These are phyloP conservation scores for Eueremaeus valkanovi DNA, from an alignment of 2,888 invertebrate genomes.

Conservation along the genomic window DNA sequence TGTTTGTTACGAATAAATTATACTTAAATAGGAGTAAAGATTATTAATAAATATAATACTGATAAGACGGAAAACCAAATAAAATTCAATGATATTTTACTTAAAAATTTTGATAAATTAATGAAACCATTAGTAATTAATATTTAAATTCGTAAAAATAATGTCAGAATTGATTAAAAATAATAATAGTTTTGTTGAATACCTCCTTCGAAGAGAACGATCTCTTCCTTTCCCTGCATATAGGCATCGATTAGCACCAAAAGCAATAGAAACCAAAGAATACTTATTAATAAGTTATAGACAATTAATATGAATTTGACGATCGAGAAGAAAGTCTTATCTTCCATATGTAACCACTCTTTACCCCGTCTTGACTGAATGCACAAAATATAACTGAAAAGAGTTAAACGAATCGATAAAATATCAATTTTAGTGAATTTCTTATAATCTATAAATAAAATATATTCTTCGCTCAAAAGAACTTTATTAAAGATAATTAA, in stretches of 20 bases:
- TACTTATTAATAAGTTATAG: not conserved
- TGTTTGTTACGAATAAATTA: no score
- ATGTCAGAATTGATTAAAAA: not conserved
- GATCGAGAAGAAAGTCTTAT: slow-evolving; percentile 7
- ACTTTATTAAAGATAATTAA: not conserved
- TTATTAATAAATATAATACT: no score
- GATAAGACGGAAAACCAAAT: no score
- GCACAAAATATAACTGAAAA: no score
- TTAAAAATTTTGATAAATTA: not conserved
- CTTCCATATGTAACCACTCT: not conserved
- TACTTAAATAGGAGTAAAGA: no score
- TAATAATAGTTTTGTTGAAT: not conserved
- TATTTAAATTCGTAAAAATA: not conserved
- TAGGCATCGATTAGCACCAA: not conserved
- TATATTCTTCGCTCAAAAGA: no score
- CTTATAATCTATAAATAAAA: no score
- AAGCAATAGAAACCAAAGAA: not conserved
- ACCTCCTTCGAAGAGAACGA: slow-evolving; percentile 4
- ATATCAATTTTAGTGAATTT: not conserved
- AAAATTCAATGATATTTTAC: no score
- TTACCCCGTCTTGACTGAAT: no score
- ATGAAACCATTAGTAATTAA: not conserved
- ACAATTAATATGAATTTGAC: slow-evolving; percentile 18
- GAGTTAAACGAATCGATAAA: no score
- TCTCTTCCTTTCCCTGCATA: not conserved